Base-by-base conservation (phyloP, 2,888 invertebrate genomes). In the Mamestra brassicae region DNA sequence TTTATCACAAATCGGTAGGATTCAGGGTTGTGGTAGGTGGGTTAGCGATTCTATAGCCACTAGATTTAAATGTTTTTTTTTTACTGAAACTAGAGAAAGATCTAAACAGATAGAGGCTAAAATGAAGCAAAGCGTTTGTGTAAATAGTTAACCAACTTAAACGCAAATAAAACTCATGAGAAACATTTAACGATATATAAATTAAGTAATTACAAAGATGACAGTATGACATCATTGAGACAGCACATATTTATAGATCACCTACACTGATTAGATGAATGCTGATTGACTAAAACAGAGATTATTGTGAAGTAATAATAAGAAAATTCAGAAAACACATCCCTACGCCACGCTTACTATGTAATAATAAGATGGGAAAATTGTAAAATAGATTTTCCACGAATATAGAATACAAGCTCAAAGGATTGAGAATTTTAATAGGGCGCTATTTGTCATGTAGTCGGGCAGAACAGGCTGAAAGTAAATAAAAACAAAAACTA, bases 121-220 rank as follows among this genome's bases (percentile, higher is more conserved):
- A 26, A 26, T 26, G 26, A 26, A 26, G 26, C 26, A 26, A 26
- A 26, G 26, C 26, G 26, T 26, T 26, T 26, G 26, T 26, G 26
- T 38, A 38, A 5, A 38, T 38, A 38, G 10, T 26, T 17, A 17
- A 38, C 6, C 4, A 10, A 42, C 4, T 34, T 57, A 34, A 3
- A 4, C 4, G 34, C 57, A 34, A 57, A 57, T 26, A 26, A 60
- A 52, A 54, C 3, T 36, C 47, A 10, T 10, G 34, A 54, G 13
- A 64, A 64, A 6, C 13, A 13, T 17, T 42, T 38, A 38, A 38
- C 38, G 38, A 5, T 5, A 34, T 26, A 34, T n/a, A 34, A 34
- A 38, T 55, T 52, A n/a, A n/a, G n/a, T n/a, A 60, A 65, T 58
- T 52, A 76, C 42, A 26, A 13, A 38, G 52, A 58, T 69, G 47